Conservation (phyloP, 2,113 vertebrate genomes). For the Chascanopsetta lugubris region DNA sequence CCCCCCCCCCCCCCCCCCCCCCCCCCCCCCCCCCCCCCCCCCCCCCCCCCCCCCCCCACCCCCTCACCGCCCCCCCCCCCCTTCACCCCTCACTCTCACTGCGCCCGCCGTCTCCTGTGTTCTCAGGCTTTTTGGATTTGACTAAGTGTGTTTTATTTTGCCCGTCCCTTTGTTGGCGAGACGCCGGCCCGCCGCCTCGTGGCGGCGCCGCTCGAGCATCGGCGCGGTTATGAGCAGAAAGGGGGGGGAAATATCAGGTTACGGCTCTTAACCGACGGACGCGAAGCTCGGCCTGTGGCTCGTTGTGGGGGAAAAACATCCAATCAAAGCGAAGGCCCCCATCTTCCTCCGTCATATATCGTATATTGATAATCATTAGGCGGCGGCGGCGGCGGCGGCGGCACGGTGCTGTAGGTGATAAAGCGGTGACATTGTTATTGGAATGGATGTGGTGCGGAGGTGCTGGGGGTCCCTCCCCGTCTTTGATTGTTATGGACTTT, state of each 20-base stretch:
- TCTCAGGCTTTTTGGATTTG: slow-evolving; percentile 76
- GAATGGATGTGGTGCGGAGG: slow-evolving; percentile 69
- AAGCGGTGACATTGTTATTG: slow-evolving; percentile 69
- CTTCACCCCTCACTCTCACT: slow-evolving; percentile 66
- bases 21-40: too few relatives aligned
- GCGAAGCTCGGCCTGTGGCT: slow-evolving; percentile 26
- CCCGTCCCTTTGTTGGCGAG: slow-evolving; percentile 55
- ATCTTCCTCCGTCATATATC: slow-evolving; percentile 44
- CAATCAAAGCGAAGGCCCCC: slow-evolving; percentile 49
- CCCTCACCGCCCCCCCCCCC: slow-evolving; percentile 66
- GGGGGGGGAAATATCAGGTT: slow-evolving; percentile 70
- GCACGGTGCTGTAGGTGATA: slow-evolving; percentile 65
- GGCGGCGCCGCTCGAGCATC: slow-evolving; percentile 28
- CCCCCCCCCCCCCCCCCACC: slow-evolving; percentile 72
- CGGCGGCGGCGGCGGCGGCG: slow-evolving; percentile 42
- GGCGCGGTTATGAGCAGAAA: slow-evolving; percentile 43
- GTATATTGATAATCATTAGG: slow-evolving; percentile 72
- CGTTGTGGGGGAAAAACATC: slow-evolving; percentile 57
- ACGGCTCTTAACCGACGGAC: slow-evolving; percentile 61
- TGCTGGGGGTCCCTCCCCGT: slow-evolving; percentile 62
- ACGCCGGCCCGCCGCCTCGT: slow-evolving; percentile 50
- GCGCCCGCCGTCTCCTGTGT: slow-evolving; percentile 83
- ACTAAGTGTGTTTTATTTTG: slow-evolving; percentile 74
- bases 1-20: too few relatives aligned
- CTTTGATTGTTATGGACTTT: slow-evolving; percentile 77